phyloP scores from a whole-genome alignment of 2,888 invertebrate species.

The Perithous albicinctus region DNA sequence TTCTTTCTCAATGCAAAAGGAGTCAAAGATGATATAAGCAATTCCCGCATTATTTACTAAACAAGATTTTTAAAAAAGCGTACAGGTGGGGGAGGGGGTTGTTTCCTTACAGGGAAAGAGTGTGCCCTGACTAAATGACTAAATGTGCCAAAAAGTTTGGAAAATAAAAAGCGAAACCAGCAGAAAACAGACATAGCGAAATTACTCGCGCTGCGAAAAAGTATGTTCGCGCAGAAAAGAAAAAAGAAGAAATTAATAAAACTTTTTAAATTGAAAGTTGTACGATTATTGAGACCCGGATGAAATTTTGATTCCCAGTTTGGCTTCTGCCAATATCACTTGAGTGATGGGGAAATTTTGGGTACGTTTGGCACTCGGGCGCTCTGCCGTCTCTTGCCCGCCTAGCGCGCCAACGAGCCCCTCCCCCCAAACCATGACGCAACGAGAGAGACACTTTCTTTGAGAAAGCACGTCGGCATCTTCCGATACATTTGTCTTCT shows the following conservation, averaged over 20 bases:
- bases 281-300: background rate
- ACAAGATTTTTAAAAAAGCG: conserved; percentile 50
- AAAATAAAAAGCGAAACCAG: background rate
- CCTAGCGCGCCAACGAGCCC: background rate
- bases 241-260: background rate
- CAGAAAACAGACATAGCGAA: background rate
- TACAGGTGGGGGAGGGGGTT: conserved; percentile 51
- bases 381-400: background rate
- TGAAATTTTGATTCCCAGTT: background rate
- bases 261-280: background rate
- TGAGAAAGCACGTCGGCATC: background rate
- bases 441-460: background rate
- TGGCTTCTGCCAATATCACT: background rate
- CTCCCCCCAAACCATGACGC: conserved; percentile 3
- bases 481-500: background rate
- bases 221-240: background rate
- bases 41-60: conserved; percentile 33
- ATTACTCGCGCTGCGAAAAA: no score
- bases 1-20: conserved; percentile 19
- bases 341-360: background rate
- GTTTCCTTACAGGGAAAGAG: conserved; percentile 21
- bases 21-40: conserved; percentile 26
- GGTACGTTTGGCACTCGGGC: background rate
- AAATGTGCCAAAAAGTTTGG: conserved; percentile 23
- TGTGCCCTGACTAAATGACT: conserved; percentile 40